These are phyloP conservation scores for Orchesellides sinensis DNA, from an alignment of 2,888 invertebrate genomes.

Conservation along the genomic window DNA sequence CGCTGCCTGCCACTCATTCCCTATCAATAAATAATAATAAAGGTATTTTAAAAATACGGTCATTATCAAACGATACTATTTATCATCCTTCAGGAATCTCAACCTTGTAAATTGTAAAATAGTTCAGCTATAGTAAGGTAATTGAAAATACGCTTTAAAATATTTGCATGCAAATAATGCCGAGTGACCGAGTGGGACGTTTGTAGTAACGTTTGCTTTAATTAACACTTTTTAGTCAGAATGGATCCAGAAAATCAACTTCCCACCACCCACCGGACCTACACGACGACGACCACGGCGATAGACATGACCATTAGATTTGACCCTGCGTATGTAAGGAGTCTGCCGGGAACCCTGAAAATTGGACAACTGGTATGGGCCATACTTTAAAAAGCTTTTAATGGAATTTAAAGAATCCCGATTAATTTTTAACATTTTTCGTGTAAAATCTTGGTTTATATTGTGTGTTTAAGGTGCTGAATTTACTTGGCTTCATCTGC, in stretches of 20 bases:
- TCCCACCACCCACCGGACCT: conserved; percentile 86
- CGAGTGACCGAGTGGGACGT: no score
- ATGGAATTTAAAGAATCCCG: conserved; percentile 81
- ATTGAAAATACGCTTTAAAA: no score
- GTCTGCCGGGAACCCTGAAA: conserved; percentile 84
- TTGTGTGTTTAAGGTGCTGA: conserved; percentile 80
- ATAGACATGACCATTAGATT: conserved; percentile 83
- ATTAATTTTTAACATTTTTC: conserved; percentile 82
- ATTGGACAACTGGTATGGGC: conserved; percentile 47
- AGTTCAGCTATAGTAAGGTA: no score
- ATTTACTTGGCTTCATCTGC: conserved; percentile 89
- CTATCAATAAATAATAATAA: conserved; percentile 26
- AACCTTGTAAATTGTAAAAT: no score
- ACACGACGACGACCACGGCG: conserved; percentile 82
- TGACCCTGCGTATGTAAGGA: conserved; percentile 84
- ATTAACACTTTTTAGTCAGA: conserved; percentile 12
- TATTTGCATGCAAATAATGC: no score
- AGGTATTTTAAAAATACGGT: neutral
- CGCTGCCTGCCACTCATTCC: conserved; percentile 54
- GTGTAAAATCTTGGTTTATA: conserved; percentile 18
- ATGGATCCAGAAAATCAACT: conserved; percentile 79
- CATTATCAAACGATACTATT: no score
- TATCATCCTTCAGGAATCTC: conserved; percentile 4
- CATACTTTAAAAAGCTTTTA: neutral
- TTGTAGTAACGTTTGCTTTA: no score